A percentile compares a stretch with the other conserved stretches of the same genome.
Evolutionary conservation across 2,888 invertebrate genomes (phyloP).

Genomic region (Clunio marinus): DNA sequence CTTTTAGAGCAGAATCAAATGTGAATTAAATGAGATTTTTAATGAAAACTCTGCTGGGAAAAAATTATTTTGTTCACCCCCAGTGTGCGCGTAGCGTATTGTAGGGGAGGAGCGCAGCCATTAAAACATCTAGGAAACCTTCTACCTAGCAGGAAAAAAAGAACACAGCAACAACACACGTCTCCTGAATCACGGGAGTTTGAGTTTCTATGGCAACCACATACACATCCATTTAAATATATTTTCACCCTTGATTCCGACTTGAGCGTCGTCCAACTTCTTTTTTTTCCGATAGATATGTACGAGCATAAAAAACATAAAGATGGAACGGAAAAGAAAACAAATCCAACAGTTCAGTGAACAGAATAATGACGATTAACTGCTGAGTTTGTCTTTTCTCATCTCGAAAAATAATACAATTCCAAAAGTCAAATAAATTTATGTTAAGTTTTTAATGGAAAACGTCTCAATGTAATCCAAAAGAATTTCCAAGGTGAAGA

Average conservation of each 20-base stretch:
- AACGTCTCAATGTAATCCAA: slow-evolving; percentile 17
- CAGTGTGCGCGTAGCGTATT: not conserved
- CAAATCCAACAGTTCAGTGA: not conserved
- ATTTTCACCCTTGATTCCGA: not conserved
- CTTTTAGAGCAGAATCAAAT: too few relatives aligned
- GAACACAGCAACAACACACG: not conserved
- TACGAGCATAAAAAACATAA: not conserved
- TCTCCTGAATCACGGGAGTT: not conserved
- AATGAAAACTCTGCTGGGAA: not conserved
- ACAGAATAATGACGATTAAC: not conserved
- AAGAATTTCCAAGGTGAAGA: slow-evolving; percentile 22
- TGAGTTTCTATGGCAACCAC: slow-evolving; percentile 1
- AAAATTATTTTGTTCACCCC: not conserved
- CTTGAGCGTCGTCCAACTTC: not conserved
- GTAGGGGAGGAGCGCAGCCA: not conserved
- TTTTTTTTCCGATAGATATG: too few relatives aligned
- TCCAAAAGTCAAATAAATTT: not conserved
- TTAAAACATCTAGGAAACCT: not conserved
- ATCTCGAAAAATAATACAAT: not conserved
- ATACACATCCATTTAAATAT: not conserved
- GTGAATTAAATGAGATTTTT: too few relatives aligned
- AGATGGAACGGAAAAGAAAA: too few relatives aligned
- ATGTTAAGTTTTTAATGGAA: slow-evolving; percentile 22
- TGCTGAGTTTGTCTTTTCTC: not conserved
- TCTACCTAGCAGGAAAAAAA: not conserved